Evolutionary conservation across 2,888 invertebrate genomes (phyloP).

Genomic region (Oscheius sp.): DNA sequence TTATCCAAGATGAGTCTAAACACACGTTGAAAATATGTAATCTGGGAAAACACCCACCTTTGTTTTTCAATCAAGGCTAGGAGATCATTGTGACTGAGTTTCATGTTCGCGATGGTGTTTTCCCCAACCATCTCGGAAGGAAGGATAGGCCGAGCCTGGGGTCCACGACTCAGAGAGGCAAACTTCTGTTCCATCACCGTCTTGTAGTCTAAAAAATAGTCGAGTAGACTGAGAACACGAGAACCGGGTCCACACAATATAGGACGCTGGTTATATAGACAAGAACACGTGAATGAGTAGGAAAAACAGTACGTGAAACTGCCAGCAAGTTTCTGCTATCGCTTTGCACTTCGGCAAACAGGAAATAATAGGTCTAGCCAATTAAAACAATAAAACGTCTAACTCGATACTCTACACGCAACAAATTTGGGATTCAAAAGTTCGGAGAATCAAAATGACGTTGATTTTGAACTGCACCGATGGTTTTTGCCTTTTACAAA

Average conservation of each 20-base stretch:
- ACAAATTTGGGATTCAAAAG: too few species aligned
- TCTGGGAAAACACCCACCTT: constrained; percentile 11
- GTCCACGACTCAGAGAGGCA: constrained; percentile 33
- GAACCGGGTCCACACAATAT: neutral
- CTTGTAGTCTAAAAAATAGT: constrained; percentile 49
- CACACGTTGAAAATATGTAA: neutral
- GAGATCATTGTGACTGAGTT: constrained; percentile 35
- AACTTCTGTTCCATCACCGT: constrained; percentile 54
- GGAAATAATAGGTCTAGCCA: neutral
- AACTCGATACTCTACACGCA: too few species aligned
- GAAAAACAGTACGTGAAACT: constrained; percentile 26
- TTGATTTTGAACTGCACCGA: too few species aligned
- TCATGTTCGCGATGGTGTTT: constrained; percentile 8
- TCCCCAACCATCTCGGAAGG: neutral
- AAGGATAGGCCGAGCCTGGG: constrained; percentile 7
- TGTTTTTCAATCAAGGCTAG: constrained; percentile 29
- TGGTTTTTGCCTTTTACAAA: neutral
- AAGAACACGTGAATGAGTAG: constrained; percentile 19
- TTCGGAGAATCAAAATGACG: too few species aligned
- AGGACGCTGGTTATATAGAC: neutral
- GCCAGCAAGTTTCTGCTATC: neutral
- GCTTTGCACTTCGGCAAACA: constrained; percentile 8
- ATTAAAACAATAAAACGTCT: too few species aligned
- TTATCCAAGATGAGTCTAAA: constrained; percentile 45
- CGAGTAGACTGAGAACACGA: neutral